phyloP scores from a whole-genome alignment of 2,797 vertebrate genomes.

The Peromyscus nudipes region DNA sequence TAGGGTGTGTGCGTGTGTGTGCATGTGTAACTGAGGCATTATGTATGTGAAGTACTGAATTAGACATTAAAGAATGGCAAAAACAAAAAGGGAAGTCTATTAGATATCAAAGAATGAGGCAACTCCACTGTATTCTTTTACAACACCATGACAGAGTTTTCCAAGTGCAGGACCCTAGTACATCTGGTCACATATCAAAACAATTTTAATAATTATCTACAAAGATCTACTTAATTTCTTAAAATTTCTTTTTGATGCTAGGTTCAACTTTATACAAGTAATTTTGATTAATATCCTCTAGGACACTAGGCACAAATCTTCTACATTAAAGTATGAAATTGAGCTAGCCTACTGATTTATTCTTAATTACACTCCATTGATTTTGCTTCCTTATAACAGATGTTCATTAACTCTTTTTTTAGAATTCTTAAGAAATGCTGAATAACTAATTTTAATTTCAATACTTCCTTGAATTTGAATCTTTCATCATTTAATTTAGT shows the following conservation, averaged over 20 bases:
- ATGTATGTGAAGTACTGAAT: slow-evolving; percentile 14
- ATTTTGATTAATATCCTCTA: slow-evolving; percentile 57
- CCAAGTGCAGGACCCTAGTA: slow-evolving; percentile 8
- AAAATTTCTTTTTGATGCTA: slow-evolving; percentile 57
- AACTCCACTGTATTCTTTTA: background rate
- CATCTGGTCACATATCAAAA: slow-evolving; percentile 40
- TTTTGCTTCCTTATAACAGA: slow-evolving; percentile 34
- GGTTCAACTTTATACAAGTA: slow-evolving; percentile 48
- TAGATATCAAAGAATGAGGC: background rate
- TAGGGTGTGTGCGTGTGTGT: background rate
- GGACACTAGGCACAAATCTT: slow-evolving; percentile 38
- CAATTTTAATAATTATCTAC: background rate
- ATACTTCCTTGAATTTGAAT: slow-evolving; percentile 14
- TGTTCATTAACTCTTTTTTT: slow-evolving; percentile 56
- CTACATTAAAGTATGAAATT: background rate
- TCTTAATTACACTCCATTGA: slow-evolving; percentile 58
- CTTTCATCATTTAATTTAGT: background rate
- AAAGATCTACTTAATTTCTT: slow-evolving; percentile 35
- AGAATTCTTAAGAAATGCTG: slow-evolving; percentile 47
- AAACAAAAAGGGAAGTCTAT: background rate
- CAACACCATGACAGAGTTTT: background rate
- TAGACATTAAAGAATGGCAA: slow-evolving; percentile 25
- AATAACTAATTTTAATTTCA: slow-evolving; percentile 55
- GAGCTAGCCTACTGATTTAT: slow-evolving; percentile 45
- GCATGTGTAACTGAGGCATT: background rate